A percentile compares a stretch with the other conserved stretches of the same genome.
phyloP scores from a whole-genome alignment of 2,888 invertebrate species.

The Drosophila limbata region DNA sequence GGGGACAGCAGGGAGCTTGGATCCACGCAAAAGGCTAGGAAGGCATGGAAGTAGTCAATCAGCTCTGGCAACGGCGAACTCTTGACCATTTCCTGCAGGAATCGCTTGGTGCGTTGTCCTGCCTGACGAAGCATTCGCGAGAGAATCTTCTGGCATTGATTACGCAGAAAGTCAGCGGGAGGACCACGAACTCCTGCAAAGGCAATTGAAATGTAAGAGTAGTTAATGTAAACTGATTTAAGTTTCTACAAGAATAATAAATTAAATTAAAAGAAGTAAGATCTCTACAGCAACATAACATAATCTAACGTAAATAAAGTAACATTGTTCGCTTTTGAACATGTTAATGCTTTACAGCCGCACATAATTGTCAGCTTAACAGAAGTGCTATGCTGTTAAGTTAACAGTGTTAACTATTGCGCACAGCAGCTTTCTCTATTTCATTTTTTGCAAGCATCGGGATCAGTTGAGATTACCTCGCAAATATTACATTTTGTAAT shows the following conservation, averaged over 20 bases:
- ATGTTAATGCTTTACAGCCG: too few relatives aligned
- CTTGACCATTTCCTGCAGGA: conserved; percentile 91
- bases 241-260: not conserved
- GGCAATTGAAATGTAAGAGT: not conserved
- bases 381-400: too few relatives aligned
- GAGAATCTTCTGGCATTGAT: conserved; percentile 93
- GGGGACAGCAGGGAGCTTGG: conserved; percentile 94
- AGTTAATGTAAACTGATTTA: not conserved
- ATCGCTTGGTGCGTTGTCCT: conserved; percentile 86
- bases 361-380: too few relatives aligned
- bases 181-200: conserved; percentile 89
- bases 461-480: too few relatives aligned
- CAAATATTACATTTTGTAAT: too few relatives aligned
- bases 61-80: conserved; percentile 92
- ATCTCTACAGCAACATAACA: too few relatives aligned
- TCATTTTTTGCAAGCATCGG: too few relatives aligned
- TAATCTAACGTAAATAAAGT: too few relatives aligned
- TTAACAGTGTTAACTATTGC: too few relatives aligned
- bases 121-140: conserved; percentile 90
- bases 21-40: conserved; percentile 97
- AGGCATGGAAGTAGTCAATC: conserved; percentile 97
- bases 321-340: too few relatives aligned
- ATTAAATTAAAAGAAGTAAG: too few relatives aligned
- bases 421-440: too few relatives aligned
- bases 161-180: conserved; percentile 95